Percentiles rank a stretch among this genome's conserved stretches.
Evolutionary conservation across 1,140 invertebrate species (phyloP).

Genomic region (Drosophila nebulosa): DNA sequence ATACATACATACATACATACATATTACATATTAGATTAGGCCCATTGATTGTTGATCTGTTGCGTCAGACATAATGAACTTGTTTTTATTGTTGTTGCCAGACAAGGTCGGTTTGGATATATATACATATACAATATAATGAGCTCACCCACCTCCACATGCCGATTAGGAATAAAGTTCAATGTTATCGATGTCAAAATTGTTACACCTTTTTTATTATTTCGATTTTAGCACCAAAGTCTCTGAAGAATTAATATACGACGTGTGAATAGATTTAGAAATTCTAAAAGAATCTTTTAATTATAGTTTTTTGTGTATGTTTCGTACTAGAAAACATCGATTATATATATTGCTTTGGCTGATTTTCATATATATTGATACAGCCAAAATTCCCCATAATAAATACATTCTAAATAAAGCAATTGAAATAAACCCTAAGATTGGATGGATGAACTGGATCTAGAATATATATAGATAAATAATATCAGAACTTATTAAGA

Average conservation of each 20-base stretch:
- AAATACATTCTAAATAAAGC: no score
- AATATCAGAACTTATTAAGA: no score
- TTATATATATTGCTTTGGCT: no score
- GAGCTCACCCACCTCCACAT: background rate
- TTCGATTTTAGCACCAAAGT: background rate
- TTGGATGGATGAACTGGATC: no score
- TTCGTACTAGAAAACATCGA: no score
- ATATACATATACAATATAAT: no score
- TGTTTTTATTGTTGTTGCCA: constrained; percentile 23
- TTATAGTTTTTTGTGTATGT: no score
- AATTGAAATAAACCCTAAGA: no score
- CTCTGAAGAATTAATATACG: background rate
- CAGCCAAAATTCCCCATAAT: no score
- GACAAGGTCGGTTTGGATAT: background rate
- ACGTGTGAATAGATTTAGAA: no score
- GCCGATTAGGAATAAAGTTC: background rate
- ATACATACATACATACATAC: constrained; percentile 4
- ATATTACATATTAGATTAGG: constrained; percentile 54
- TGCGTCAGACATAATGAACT: constrained; percentile 40
- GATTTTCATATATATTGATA: no score
- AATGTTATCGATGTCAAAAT: background rate
- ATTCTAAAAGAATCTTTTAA: background rate
- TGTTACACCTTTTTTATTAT: background rate
- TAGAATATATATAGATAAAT: no score
- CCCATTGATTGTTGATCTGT: constrained; percentile 30